Evolutionary conservation across 1,140 invertebrate genomes (phyloP).

Genomic region (Probaryconus sp.): DNA sequence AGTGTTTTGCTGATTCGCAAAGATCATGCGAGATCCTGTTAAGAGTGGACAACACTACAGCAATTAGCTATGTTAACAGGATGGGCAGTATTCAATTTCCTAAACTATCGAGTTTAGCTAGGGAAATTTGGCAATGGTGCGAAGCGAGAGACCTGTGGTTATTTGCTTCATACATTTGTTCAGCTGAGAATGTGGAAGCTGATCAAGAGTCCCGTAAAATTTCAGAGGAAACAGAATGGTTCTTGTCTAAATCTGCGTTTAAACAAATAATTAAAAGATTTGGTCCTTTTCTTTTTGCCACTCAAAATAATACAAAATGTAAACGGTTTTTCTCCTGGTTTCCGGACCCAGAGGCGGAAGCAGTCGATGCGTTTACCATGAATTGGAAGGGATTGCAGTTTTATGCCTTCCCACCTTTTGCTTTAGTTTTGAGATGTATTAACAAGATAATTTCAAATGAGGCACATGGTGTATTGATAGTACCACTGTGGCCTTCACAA

Average conservation of each 20-base stretch:
- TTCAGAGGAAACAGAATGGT: conserved; percentile 54
- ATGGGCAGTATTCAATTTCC: conserved; percentile 34
- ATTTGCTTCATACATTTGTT: conserved; percentile 55
- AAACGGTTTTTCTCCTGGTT: neutral
- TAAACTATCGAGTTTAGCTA: conserved; percentile 11
- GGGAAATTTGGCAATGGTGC: conserved; percentile 48
- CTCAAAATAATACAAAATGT: neutral
- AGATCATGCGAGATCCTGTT: conserved; percentile 22
- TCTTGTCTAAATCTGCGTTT: conserved; percentile 1
- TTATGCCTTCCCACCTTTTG: conserved; percentile 50
- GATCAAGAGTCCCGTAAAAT: conserved; percentile 50
- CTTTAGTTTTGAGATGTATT: conserved; percentile 30
- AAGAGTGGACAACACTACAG: no score
- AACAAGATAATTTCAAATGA: no score
- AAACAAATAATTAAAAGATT: conserved; percentile 1
- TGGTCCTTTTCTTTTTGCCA: conserved; percentile 1
- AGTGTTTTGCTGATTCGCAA: conserved; percentile 13
- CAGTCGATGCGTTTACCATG: conserved; percentile 10
- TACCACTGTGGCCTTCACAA: no score
- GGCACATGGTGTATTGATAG: conserved; percentile 51
- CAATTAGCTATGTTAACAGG: no score
- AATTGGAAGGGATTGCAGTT: conserved; percentile 21
- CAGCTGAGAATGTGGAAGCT: conserved; percentile 42
- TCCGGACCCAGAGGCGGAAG: neutral
- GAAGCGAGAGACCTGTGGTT: conserved; percentile 47